Conservation (phyloP, 2,888 invertebrate species). For the Mimumesa dahlbomi region DNA sequence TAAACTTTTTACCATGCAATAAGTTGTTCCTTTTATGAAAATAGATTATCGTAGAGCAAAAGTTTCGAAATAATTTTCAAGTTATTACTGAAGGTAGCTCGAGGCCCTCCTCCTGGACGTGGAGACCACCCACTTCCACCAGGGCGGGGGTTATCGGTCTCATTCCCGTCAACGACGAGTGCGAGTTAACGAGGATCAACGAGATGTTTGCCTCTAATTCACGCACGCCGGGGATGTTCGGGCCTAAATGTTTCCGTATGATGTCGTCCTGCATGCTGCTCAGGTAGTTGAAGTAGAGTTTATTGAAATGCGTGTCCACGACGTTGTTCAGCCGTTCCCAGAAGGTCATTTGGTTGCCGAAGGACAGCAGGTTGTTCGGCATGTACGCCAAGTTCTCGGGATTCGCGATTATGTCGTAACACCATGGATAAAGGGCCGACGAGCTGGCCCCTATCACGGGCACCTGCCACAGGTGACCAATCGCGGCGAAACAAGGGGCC, state of each 20-base stretch:
- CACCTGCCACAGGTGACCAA: slow-evolving; percentile 67
- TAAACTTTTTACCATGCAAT: no score
- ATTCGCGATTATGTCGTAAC: slow-evolving; percentile 64
- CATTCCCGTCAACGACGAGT: slow-evolving; percentile 80
- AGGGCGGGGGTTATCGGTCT: slow-evolving; percentile 80
- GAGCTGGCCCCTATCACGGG: slow-evolving; percentile 69
- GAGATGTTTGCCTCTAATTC: slow-evolving; percentile 81
- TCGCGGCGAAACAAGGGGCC: slow-evolving; percentile 67
- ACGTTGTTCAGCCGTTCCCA: slow-evolving; percentile 68
- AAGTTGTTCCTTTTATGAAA: no score
- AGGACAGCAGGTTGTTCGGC: slow-evolving; percentile 57
- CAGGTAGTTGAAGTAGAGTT: slow-evolving; percentile 43
- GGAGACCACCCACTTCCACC: slow-evolving; percentile 83
- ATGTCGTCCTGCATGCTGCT: slow-evolving; percentile 57
- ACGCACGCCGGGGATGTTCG: slow-evolving; percentile 75
- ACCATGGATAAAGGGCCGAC: slow-evolving; percentile 69
- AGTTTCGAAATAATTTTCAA: no score
- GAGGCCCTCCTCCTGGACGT: slow-evolving; percentile 76
- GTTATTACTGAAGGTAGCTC: slow-evolving; percentile 63
- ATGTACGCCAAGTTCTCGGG: slow-evolving; percentile 69
- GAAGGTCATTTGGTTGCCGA: slow-evolving; percentile 59
- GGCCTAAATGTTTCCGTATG: slow-evolving; percentile 62
- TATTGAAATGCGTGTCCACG: slow-evolving; percentile 38
- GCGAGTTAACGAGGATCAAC: slow-evolving; percentile 81
- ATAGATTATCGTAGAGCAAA: no score